phyloP scores from a whole-genome alignment of 2,888 invertebrate species.

The Tridacna crocea region DNA sequence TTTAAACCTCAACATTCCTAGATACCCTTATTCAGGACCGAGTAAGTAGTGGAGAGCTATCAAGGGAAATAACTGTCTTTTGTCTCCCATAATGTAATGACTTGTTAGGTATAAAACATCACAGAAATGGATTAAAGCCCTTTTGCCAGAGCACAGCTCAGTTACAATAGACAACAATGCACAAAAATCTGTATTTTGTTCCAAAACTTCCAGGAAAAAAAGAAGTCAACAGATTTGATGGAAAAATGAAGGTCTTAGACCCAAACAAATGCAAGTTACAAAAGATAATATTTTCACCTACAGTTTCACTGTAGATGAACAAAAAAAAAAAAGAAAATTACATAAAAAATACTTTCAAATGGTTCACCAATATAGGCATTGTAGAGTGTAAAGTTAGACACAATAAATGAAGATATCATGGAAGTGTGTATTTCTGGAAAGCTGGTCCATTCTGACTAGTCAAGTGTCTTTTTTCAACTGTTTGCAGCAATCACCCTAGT shows the following conservation, averaged over 20 bases:
- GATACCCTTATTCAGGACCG: too few species aligned
- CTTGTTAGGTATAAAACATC: too few species aligned
- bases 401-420: not conserved
- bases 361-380: constrained; percentile 2
- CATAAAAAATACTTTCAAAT: constrained; percentile 40
- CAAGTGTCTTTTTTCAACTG: not conserved
- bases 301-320: constrained; percentile 57
- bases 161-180: not conserved
- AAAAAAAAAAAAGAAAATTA: constrained; percentile 36
- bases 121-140: too few species aligned
- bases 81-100: too few species aligned
- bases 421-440: constrained; percentile 21
- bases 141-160: too few species aligned
- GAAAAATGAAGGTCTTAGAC: constrained; percentile 64
- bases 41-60: too few species aligned
- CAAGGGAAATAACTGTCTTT: too few species aligned
- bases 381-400: too few species aligned
- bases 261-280: constrained; percentile 57
- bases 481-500: too few species aligned
- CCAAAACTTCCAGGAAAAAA: constrained; percentile 39
- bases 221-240: constrained; percentile 21
- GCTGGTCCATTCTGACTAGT: constrained; percentile 33
- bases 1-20: too few species aligned
- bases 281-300: constrained; percentile 42
- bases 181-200: constrained; percentile 53